Base-by-base conservation (phyloP, 2,113 vertebrate genomes). In the Carassius auratus region DNA sequence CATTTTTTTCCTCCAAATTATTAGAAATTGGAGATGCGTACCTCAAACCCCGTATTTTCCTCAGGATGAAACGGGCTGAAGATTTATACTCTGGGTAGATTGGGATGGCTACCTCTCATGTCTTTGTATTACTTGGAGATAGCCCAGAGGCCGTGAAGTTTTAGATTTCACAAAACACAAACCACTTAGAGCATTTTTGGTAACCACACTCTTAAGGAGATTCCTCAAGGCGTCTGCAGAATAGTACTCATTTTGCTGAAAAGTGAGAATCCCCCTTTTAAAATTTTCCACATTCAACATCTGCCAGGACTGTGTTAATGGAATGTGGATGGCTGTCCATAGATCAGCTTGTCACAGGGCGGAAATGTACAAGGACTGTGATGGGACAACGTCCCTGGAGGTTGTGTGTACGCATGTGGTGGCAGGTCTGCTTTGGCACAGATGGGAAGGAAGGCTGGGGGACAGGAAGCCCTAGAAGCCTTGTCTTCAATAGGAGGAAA, bases 381-480 rank as follows among this genome's bases (percentile, higher is more conserved):
- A 78, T 23, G 23, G 61, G 17, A 84, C 3, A 14, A 12, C 33
- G 73, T 15, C 66, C 26, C 21, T 50, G 52, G 14, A 38, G n/a
- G 76, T 26, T 12, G 33, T 17, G 19, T 45, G 10, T n/a, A 83
- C 59, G 26, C 38, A 80, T 26, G 57, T 64, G 77, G 59, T 42
- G 59, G 38, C 38, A 52, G 52, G 61, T 76, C 74, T 17, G 26
- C 38, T 45, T 73, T 17, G 75, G 76, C 38, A n/a, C 57, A 59
- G 6, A 74, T 38, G 89, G 94, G 93, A 93, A 94, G 94, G 93
- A 94, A 93, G 90, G 90, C 74, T 59, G 80, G 83, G 85, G 36
- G 89, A 91, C 92, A 91, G 92, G 92, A 91, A 73, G 88, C 84
- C 71, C 8, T 33, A 3, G 76, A 77, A 52, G 83, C 14, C 19